Evolutionary conservation across 2,113 vertebrate genomes (phyloP), one percentile per base, ranked within the genome.

Genomic region (Pseudorhombus dupliciocellatus): DNA sequence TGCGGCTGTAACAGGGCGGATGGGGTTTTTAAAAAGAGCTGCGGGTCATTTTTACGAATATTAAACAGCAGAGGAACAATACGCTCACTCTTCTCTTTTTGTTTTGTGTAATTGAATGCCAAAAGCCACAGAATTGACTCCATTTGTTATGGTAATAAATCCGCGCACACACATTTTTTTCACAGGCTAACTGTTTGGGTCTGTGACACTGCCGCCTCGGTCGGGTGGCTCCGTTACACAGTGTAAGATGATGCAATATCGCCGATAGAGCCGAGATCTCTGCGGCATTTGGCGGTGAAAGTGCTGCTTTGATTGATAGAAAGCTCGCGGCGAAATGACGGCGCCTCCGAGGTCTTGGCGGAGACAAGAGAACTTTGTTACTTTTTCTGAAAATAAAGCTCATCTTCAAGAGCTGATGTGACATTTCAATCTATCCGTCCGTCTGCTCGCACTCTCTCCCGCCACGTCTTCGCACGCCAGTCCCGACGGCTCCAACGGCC

Each of bases 251-350:
- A 86, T 81, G 74, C 84, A 84, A 73, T 84, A 57, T 60, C 60
- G 77, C 68, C 54, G 84, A 81, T 87, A 60, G 75, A 70, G 80
- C 53, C 21, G 3, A 76, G 74, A 84, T 80, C 70, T 69, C 69
- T 4, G 14, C 1, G 24, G 52, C 1, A 3, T 7, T 18, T 16
- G 1, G 65, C 20, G 14, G 75, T 54, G 56, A n/a, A 8, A 15
- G 48, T 50, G 80, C 4, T 1, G 55, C 80, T 87, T 83, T 86
- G 87, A 91, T 86, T 84, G 84, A 87, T 89, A 68, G 81, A 76
- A 67, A 71, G 85, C 87, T 81, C 53, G 40, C 70, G 87, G 83
- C 81, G 18, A 85, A 84, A 83, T 81, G 86, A 68, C 40, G 42
- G 46, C 40, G 63, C 83, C 81, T 78, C 66, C 28, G 18, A 87